Evolutionary conservation across 2,797 vertebrate genomes (phyloP).

Genomic region (Manis pentadactyla): DNA sequence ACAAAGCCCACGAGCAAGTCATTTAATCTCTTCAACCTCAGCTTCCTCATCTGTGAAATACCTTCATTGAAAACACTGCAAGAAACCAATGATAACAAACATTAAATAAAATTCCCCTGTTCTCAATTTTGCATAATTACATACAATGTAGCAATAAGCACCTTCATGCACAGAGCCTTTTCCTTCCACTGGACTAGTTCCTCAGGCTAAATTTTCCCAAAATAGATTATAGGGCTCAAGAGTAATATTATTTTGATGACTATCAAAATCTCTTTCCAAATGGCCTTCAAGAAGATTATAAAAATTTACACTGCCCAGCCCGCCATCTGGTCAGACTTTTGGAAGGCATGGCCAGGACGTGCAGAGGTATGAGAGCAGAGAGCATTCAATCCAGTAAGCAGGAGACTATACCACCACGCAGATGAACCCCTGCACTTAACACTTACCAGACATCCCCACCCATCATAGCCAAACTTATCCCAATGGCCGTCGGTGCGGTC

Average conservation of each 20-base stretch:
- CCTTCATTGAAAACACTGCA: neutral
- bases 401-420: neutral
- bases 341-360: neutral
- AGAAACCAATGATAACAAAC: conserved; percentile 8
- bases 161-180: neutral
- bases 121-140: conserved; percentile 1
- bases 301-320: conserved; percentile 38
- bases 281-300: conserved; percentile 56
- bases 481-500: neutral
- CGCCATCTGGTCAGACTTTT: conserved; percentile 43
- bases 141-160: conserved; percentile 21
- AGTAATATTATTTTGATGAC: conserved; percentile 45
- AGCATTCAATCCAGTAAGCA: too few relatives aligned
- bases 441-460: neutral
- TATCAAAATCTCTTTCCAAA: conserved; percentile 66
- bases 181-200: conserved; percentile 7
- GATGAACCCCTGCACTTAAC: neutral
- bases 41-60: conserved; percentile 48
- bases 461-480: neutral
- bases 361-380: neutral
- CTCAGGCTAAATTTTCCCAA: conserved; percentile 42
- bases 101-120: conserved; percentile 10
- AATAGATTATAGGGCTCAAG: conserved; percentile 58
- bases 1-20: neutral
- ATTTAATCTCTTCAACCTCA: neutral